phyloP scores from a whole-genome alignment of 2,888 invertebrate genomes.

The Lymantria monacha region DNA sequence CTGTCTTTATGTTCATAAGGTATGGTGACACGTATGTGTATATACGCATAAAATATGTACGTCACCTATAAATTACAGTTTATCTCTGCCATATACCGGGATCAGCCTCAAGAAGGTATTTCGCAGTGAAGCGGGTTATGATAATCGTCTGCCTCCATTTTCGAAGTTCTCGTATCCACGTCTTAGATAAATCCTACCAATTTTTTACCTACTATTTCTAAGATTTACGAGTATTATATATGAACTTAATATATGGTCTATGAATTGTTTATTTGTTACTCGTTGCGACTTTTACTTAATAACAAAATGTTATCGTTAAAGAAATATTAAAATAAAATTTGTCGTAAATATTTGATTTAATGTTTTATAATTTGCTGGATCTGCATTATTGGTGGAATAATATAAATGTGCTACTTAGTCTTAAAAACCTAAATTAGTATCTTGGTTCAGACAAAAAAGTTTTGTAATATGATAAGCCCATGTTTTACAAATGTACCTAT shows the following conservation, averaged over 20 bases:
- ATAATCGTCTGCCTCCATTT: conserved; percentile 32
- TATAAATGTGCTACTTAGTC: too few relatives aligned
- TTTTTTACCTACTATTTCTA: conserved; percentile 30
- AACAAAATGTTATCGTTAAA: too few relatives aligned
- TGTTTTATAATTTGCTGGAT: too few relatives aligned
- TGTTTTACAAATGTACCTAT: too few relatives aligned
- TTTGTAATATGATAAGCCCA: too few relatives aligned
- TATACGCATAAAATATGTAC: conserved; percentile 8
- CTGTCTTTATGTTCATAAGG: too few relatives aligned
- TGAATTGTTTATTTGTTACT: neutral
- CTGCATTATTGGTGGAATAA: too few relatives aligned
- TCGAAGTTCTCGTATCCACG: conserved; percentile 25
- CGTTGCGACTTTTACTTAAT: too few relatives aligned
- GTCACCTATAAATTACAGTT: conserved; percentile 22
- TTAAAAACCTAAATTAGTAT: too few relatives aligned
- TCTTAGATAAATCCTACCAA: conserved; percentile 36
- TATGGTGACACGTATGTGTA: neutral
- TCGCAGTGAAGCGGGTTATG: conserved; percentile 35
- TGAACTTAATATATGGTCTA: conserved; percentile 10
- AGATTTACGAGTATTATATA: conserved; percentile 29
- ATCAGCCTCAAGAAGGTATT: conserved; percentile 28
- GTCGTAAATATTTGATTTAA: too few relatives aligned
- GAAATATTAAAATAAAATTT: too few relatives aligned
- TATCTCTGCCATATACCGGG: conserved; percentile 23
- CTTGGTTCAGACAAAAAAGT: too few relatives aligned